Evolutionary conservation across 2,888 invertebrate genomes (phyloP), one percentile per base, ranked within the genome.

Genomic region (Eubasilissa splendida): DNA sequence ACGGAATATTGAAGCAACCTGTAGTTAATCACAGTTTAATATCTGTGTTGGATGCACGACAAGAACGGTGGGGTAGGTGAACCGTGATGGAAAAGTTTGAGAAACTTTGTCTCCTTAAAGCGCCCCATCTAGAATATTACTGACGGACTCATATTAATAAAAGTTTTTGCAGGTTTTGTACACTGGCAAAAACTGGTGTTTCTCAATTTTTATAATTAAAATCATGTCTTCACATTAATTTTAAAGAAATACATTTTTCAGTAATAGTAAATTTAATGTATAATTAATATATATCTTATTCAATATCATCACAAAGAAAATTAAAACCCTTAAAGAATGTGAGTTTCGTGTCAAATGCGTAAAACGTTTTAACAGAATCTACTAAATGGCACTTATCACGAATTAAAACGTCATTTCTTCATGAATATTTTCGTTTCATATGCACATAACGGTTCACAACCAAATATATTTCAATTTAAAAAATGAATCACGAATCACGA

Each of bases 131-230:
- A 56, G 33, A 33, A 82, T 77, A 82, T 82, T 78, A 80, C 82
- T 59, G 53, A 63, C 58, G 63, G 66, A 78, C 75, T 77, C 65
- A 77, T 82, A 82, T 80, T 82, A 82, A 82, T 82, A 82, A 77
- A 82, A 77, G 77, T 77, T 77, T 10, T 31, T 10, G 22, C 70
- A 70, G 70, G 54, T 70, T 70, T 70, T 70, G 70, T 70, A 53
- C 53, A 53, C 70, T 42, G 31, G 14, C 54, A 22, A 14, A 42
- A 42, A 53, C 10, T 53, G 53, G 53, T 12, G 53, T 11, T 54
- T 54, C 70, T 54, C 70, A 70, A 70, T 31, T 8, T 14, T n/a
- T 14, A 1, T 68, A 9, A 63, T 63, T 8, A 42, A 42, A 42
- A 42, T 42, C 42, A 42, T 4, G 4, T 42, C 10, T 60, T 7